Evolutionary conservation across 2,113 vertebrate species (phyloP), one percentile per base, ranked within the genome.

Genomic region (Bubo bubo): DNA sequence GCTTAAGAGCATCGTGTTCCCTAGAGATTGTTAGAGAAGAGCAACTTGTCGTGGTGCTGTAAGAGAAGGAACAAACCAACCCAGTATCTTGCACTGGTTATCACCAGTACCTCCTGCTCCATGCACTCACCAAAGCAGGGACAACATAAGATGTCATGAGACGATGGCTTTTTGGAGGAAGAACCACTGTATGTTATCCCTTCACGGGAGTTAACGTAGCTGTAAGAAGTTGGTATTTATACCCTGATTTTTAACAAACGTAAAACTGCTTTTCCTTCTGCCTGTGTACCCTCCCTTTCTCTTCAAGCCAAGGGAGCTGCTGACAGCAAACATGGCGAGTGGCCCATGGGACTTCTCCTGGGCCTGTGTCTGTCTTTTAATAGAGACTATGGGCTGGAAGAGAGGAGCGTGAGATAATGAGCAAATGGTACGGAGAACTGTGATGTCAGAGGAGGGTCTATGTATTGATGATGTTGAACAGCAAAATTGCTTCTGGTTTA

Each of bases 371-470:
- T 35, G 22, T 16, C 34, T 30, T 18, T 14, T 10, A 5, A 2
- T 45, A 9, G 3, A 35, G 60, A 5, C 53, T 13, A 12, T 12
- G 5, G 17, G 30, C 35, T 34, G 39, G 32, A 8, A 35, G 49
- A 27, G n/a, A 26, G 35, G 27, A 58, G 7, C 10, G 0, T 1
- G 32, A n/a, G 63, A 13, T 7, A 37, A 18, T 4, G 9, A 32
- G 6, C 68, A 11, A 3, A 13, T 9, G 67, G 13, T 14, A 4
- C 35, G 13, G 4, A 27, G 28, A 43, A 9, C 62, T 22, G 7
- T 9, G 27, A 8, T n/a, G 8, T 24, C 47, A 53, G 59, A 41
- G 72, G 24, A 72, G 12, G 30, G 41, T 6, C 41, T 52, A 1
- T 14, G 66, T 43, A 4, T 14, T 43, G 22, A 26, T 13, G 34